Evolutionary conservation across 2,888 invertebrate species (phyloP).

Genomic region (Sarcophaga carnaria): DNA sequence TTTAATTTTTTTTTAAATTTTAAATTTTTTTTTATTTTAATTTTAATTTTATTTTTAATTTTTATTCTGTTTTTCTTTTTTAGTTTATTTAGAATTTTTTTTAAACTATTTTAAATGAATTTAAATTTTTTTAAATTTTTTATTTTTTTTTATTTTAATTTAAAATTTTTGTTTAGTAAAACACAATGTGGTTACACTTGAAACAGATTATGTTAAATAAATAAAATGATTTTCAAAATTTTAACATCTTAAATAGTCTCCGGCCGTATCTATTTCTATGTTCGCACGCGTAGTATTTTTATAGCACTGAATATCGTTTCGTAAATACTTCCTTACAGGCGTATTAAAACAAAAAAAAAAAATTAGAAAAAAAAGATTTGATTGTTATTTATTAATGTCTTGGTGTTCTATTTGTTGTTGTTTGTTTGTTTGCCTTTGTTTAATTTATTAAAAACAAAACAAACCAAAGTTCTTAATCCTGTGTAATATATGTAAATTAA

Average conservation of each 20-base stretch:
- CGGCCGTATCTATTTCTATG: not conserved
- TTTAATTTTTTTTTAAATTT: no score
- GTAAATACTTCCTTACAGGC: constrained; percentile 13
- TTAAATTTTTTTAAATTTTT: not conserved
- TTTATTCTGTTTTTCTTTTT: no score
- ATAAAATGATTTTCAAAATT: constrained; percentile 28
- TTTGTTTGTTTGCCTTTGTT: constrained; percentile 13
- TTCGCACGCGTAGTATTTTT: constrained; percentile 39
- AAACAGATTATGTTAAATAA: constrained; percentile 19
- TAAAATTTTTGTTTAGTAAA: not conserved
- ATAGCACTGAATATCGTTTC: constrained; percentile 25
- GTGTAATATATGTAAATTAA: no score
- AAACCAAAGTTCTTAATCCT: constrained; percentile 45
- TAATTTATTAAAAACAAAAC: constrained; percentile 32
- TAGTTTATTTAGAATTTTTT: constrained; percentile 27
- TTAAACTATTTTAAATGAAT: not conserved
- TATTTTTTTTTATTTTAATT: not conserved
- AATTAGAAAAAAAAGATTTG: constrained; percentile 4
- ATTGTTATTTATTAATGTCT: constrained; percentile 52
- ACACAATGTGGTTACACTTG: constrained; percentile 17
- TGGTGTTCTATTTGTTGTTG: constrained; percentile 27
- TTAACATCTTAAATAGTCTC: constrained; percentile 51
- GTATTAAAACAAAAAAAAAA: not conserved
- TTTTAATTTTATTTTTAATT: no score
- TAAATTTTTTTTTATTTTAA: no score